Base-by-base conservation (phyloP, 2,113 vertebrate species). In the Heloderma charlesbogerti region DNA sequence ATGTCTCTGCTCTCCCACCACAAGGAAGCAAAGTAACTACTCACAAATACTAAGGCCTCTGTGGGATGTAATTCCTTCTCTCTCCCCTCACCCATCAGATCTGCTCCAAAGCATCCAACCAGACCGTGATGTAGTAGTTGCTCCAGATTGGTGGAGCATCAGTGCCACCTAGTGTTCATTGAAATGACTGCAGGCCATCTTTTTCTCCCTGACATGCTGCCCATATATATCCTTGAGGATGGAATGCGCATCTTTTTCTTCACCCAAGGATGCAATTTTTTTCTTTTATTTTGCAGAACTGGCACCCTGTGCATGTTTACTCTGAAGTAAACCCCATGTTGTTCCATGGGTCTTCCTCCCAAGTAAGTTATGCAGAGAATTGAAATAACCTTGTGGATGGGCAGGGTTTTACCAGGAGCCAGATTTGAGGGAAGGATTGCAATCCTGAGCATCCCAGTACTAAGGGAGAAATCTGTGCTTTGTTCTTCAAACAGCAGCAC, bases 101-200 rank as follows among this genome's bases (percentile, higher is more conserved):
- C 12, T 29, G 27, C 63, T 29, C 40, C 4, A 77, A 18, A 66
- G 84, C 13, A 54, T 67, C 3, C 45, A 9, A 20, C 2, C 4
- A 25, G 34, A 34, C 37, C 1, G 12, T 34, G 16, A n/a, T n/a
- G n/a, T n/a, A n/a, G n/a, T n/a, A n/a, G n/a, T 27, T 27, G 22
- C 18, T 31, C 51, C 12, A 3, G n/a, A 86, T 90, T 1, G 84
- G 75, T 90, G 89, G 84, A 90, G 89, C 89, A 90, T 48, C 63
- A 90, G 63, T 90, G 89, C 74, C 89, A 90, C n/a, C 89, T 69
- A 71, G 63, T 80, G 89, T 25, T 60, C 37, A 40, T 45, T 80
- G 10, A 0, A 45, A 80, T 57, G 80, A 80, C 16, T 57, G 84
- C 63, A 79, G 6, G 54, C 40, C 4, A 27, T 74, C 0, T 18